Conservation (phyloP, 2,888 invertebrate species). For the Leucania comma region DNA sequence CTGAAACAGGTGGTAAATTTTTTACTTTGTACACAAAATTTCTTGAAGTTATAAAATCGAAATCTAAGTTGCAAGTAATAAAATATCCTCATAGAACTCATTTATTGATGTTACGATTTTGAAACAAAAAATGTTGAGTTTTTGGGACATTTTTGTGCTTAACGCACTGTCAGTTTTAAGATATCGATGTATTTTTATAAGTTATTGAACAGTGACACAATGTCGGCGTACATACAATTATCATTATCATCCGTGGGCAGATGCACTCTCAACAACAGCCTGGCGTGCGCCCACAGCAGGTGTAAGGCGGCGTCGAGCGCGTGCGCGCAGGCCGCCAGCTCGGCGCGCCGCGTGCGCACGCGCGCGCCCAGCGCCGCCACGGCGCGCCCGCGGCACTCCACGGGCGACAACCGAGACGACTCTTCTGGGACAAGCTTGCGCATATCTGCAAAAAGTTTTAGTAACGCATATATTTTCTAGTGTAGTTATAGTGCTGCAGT, state of each 20-base stretch:
- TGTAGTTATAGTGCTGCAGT: too few relatives aligned
- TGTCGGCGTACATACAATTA: conserved; percentile 32
- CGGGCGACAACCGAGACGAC: conserved; percentile 62
- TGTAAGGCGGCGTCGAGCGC: conserved; percentile 94
- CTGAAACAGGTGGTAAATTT: conserved; percentile 4
- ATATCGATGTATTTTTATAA: too few relatives aligned
- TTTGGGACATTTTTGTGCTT: too few relatives aligned
- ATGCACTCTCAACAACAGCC: conserved; percentile 91
- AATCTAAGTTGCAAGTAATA: too few relatives aligned
- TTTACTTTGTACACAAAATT: neutral
- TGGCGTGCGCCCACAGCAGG: conserved; percentile 94
- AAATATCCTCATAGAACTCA: too few relatives aligned
- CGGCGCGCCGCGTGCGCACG: conserved; percentile 83
- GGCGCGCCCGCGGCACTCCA: conserved; percentile 73
- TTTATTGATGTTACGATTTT: too few relatives aligned
- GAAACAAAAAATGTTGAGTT: too few relatives aligned
- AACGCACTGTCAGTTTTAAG: too few relatives aligned
- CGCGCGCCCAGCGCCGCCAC: conserved; percentile 66
- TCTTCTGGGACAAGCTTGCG: conserved; percentile 83
- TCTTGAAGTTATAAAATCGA: too few relatives aligned
- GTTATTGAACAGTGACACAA: too few relatives aligned
- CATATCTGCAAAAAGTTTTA: conserved; percentile 82
- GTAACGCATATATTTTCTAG: too few relatives aligned
- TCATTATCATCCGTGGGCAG: conserved; percentile 49
- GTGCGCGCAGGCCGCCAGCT: conserved; percentile 91